Percentiles rank a stretch among this genome's conserved stretches.
Conservation (phyloP, 2,888 invertebrate species). For the Cepaea hortensis region DNA sequence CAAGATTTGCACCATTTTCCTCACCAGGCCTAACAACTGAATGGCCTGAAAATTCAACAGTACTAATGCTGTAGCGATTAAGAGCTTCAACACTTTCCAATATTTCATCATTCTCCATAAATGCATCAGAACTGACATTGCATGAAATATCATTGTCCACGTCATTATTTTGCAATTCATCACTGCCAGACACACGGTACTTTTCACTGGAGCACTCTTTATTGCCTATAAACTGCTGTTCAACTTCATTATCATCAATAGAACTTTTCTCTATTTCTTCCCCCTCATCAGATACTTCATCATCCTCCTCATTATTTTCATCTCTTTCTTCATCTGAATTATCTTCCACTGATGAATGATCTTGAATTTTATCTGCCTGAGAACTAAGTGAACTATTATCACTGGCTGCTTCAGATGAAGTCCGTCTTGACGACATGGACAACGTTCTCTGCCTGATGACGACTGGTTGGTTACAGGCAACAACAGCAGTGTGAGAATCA, state of each 20-base stretch:
- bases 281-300: constrained; percentile 12
- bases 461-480: constrained; percentile 4
- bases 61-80: not conserved
- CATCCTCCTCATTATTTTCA: constrained; percentile 22
- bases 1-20: not conserved
- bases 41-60: not conserved
- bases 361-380: constrained; percentile 3
- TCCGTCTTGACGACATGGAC: constrained; percentile 29
- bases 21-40: not conserved
- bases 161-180: not conserved
- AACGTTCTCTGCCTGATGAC: constrained; percentile 36
- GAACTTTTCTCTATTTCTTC: constrained; percentile 14
- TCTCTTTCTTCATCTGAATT: not conserved
- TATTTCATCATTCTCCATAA: constrained; percentile 41
- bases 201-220: constrained; percentile 12
- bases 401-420: constrained; percentile 36
- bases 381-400: constrained; percentile 31
- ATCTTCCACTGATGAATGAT: constrained; percentile 28
- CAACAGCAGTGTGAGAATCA: constrained; percentile 33
- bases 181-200: constrained; percentile 23
- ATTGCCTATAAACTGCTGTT: not conserved
- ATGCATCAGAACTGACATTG: constrained; percentile 31
- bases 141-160: not conserved
- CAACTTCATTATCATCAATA: constrained; percentile 10
- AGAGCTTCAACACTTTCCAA: constrained; percentile 8